Percentiles rank a stretch among this genome's conserved stretches.
Conservation (phyloP, 1,140 invertebrate species). For the Zaprionus tsacasi region DNA sequence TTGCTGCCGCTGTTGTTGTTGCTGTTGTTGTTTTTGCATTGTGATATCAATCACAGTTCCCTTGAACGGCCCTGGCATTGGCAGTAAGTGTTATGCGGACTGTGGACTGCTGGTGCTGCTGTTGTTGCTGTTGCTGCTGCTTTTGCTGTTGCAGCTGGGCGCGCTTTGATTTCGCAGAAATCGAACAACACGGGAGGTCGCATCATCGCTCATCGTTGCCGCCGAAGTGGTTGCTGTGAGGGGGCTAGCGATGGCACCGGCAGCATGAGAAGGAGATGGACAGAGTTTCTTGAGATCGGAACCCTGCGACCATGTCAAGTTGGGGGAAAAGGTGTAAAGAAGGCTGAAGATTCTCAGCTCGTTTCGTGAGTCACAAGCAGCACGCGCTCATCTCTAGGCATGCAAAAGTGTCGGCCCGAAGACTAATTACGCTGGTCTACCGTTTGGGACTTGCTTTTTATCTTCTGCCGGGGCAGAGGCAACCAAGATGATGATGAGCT, state of each 20-base stretch:
- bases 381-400: constrained; percentile 32
- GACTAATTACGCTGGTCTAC: constrained; percentile 73
- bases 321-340: neutral
- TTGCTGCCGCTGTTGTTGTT: constrained; percentile 2
- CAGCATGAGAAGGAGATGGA: neutral
- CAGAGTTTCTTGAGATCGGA: neutral
- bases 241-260: constrained; percentile 16
- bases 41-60: constrained; percentile 78
- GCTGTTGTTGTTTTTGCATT: constrained; percentile 4
- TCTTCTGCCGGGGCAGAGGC: constrained; percentile 1
- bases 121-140: constrained; percentile 23
- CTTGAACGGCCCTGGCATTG: constrained; percentile 66
- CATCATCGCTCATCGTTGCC: constrained; percentile 76
- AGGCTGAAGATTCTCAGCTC: neutral
- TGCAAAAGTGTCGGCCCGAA: constrained; percentile 72
- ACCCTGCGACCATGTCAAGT: neutral
- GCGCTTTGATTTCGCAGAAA: constrained; percentile 79
- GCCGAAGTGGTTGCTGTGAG: constrained; percentile 9
- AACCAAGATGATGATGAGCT: constrained; percentile 8
- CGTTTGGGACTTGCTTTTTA: constrained; percentile 29
- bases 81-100: constrained; percentile 30
- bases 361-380: constrained; percentile 10
- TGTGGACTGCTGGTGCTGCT: neutral
- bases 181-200: constrained; percentile 79
- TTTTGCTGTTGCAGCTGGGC: constrained; percentile 69